These are phyloP conservation scores for Atethmia centrago DNA, from an alignment of 2,888 invertebrate species.

Conservation along the genomic window DNA sequence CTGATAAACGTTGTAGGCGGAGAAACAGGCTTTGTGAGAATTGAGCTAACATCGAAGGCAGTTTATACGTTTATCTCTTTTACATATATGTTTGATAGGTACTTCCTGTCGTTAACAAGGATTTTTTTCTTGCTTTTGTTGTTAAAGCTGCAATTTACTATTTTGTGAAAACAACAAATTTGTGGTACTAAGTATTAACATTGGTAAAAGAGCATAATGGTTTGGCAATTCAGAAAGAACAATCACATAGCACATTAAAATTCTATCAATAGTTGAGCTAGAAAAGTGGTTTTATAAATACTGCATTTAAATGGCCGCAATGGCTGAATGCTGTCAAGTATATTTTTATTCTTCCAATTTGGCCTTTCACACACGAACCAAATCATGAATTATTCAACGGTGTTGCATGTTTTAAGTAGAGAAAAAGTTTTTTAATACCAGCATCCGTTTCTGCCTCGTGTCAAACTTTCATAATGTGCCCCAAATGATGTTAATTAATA, in stretches of 20 bases:
- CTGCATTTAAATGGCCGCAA: slow-evolving; percentile 34
- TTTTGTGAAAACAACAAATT: neutral
- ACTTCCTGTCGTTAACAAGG: neutral
- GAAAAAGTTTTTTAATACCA: slow-evolving; percentile 74
- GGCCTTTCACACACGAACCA: slow-evolving; percentile 65
- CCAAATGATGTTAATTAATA: slow-evolving; percentile 70
- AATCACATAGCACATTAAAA: neutral
- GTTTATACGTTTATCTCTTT: neutral
- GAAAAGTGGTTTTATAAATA: slow-evolving; percentile 24
- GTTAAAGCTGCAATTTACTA: neutral
- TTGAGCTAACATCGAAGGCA: slow-evolving; percentile 6
- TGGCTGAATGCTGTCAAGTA: slow-evolving; percentile 55
- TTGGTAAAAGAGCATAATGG: neutral
- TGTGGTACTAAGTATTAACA: neutral
- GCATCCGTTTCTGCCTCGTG: slow-evolving; percentile 65
- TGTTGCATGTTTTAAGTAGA: slow-evolving; percentile 72
- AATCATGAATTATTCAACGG: slow-evolving; percentile 72
- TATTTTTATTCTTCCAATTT: slow-evolving; percentile 70
- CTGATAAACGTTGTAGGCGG: slow-evolving; percentile 53
- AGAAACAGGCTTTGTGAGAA: slow-evolving; percentile 33
- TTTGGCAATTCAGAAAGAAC: neutral
- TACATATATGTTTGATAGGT: slow-evolving; percentile 27
- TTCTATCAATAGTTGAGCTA: slow-evolving; percentile 1
- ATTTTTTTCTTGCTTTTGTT: neutral
- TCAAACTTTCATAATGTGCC: slow-evolving; percentile 71